phyloP scores from a whole-genome alignment of 1,140 invertebrate genomes.

The Dendroctonus valens region DNA sequence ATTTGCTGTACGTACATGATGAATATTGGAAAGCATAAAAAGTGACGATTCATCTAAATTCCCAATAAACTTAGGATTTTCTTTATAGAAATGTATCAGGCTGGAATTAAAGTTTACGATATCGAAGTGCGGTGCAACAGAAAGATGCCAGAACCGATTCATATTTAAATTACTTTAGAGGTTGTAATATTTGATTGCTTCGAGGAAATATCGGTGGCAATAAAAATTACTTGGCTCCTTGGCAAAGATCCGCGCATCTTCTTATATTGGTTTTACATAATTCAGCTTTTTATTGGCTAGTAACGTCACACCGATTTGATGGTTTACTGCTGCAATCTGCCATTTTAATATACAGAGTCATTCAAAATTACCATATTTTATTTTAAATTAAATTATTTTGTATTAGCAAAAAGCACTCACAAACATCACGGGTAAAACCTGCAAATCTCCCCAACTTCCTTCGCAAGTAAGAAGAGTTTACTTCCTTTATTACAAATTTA shows the following conservation, averaged over 20 bases:
- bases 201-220: slow-evolving; percentile 17
- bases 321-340: slow-evolving; percentile 1
- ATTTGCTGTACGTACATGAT: too few species aligned
- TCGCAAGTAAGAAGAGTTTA: too few species aligned
- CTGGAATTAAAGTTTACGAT: too few species aligned
- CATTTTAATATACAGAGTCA: not conserved
- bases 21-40: too few species aligned
- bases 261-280: slow-evolving; percentile 21
- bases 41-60: too few species aligned
- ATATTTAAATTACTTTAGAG: slow-evolving; percentile 20
- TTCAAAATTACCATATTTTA: not conserved
- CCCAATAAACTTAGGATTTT: too few species aligned
- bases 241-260: slow-evolving; percentile 4
- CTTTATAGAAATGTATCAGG: too few species aligned
- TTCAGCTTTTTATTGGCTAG: slow-evolving; percentile 18
- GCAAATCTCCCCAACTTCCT: too few species aligned
- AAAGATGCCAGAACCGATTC: slow-evolving; percentile 6
- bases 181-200: slow-evolving; percentile 15
- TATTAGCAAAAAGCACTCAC: too few species aligned
- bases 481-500: too few species aligned
- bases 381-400: too few species aligned
- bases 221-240: slow-evolving; percentile 19
- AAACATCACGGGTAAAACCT: too few species aligned
- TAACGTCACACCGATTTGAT: slow-evolving; percentile 6
- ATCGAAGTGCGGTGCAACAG: slow-evolving; percentile 2